phyloP scores from a whole-genome alignment of 1,140 invertebrate genomes.

The Metaphire vulgaris region DNA sequence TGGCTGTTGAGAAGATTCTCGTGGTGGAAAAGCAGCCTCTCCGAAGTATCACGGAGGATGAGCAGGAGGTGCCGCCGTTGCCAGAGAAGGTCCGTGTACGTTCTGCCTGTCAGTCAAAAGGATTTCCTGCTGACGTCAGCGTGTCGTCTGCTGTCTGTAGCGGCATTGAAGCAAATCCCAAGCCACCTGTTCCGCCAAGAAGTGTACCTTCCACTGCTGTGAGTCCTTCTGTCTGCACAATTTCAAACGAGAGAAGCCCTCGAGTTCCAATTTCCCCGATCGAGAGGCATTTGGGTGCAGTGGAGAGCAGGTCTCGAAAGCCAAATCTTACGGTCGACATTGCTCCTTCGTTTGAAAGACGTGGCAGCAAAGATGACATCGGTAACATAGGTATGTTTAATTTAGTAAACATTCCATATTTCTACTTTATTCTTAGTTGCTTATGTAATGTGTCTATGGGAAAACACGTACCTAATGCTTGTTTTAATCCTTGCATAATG shows the following conservation, averaged over 20 bases:
- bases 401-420: too few relatives aligned
- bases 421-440: too few relatives aligned
- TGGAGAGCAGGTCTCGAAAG: background rate
- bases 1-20: background rate
- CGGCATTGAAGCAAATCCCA: background rate
- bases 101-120: background rate
- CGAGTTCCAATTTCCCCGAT: background rate
- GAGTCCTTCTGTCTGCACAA: background rate
- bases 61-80: background rate
- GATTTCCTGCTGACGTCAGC: background rate
- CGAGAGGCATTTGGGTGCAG: background rate
- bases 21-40: background rate
- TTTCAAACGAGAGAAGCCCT: background rate
- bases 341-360: background rate
- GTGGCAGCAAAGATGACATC: background rate
- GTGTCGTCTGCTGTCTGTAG: background rate
- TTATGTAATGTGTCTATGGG: too few relatives aligned
- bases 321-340: slow-evolving; percentile 18
- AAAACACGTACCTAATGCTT: too few relatives aligned
- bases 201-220: background rate
- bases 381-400: too few relatives aligned
- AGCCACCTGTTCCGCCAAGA: background rate
- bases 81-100: background rate
- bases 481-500: too few relatives aligned
- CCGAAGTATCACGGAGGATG: background rate